Percentiles rank a stretch among this genome's conserved stretches.
Evolutionary conservation across 1,140 invertebrate genomes (phyloP).

Genomic region (Drosophila willistoni): DNA sequence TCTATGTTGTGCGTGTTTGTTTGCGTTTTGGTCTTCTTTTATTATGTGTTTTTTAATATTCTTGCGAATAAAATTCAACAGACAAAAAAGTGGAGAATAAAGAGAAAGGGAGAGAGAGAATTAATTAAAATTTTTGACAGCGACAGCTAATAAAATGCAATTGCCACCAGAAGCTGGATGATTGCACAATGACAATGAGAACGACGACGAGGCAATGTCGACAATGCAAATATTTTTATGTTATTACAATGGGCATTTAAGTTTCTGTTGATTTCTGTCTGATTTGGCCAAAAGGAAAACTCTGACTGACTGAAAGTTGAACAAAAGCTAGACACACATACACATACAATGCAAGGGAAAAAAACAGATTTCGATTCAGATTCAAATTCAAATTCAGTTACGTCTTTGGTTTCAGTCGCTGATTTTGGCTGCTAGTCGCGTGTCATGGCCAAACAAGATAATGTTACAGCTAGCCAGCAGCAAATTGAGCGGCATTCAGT

Average conservation of each 20-base stretch:
- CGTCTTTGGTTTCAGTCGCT: conserved; percentile 1
- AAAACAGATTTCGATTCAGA: not conserved
- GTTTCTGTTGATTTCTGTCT: conserved; percentile 33
- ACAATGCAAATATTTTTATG: conserved; percentile 21
- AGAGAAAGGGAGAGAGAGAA: conserved; percentile 21
- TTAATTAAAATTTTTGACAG: conserved; percentile 73
- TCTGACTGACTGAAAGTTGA: conserved; percentile 56
- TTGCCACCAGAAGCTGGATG: conserved; percentile 35
- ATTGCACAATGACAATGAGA: conserved; percentile 15
- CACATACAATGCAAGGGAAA: not conserved
- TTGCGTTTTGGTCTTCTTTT: conserved; percentile 20
- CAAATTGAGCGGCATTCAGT: conserved; percentile 64
- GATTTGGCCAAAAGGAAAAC: conserved; percentile 29
- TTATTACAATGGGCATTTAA: conserved; percentile 48
- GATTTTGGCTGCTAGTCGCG: conserved; percentile 45
- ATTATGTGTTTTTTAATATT: conserved; percentile 3
- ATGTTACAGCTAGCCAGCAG: conserved; percentile 69
- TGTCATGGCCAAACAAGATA: conserved; percentile 80
- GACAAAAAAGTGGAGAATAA: not conserved
- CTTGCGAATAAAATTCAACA: not conserved
- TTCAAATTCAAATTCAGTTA: conserved; percentile 12
- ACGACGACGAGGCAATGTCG: conserved; percentile 11
- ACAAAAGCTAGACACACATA: conserved; percentile 41
- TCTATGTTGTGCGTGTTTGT: conserved; percentile 42
- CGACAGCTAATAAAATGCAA: conserved; percentile 78